phyloP scores from a whole-genome alignment of 1,140 invertebrate genomes.

The Zaprionus africanus region DNA sequence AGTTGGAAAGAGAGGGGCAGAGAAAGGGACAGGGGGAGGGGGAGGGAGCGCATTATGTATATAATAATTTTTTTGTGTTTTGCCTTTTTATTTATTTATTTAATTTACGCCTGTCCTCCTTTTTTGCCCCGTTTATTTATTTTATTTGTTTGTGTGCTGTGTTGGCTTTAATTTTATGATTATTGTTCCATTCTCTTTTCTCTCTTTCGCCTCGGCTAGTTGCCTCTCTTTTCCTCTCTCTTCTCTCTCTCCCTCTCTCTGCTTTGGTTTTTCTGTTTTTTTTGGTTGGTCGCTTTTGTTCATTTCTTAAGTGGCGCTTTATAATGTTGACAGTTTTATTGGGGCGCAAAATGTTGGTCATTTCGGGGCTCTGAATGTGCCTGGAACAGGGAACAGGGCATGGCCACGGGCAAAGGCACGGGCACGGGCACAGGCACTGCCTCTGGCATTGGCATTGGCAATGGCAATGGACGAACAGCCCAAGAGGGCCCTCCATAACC shows the following conservation, averaged over 20 bases:
- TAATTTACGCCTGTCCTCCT: slow-evolving; percentile 48
- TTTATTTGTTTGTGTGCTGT: slow-evolving; percentile 36
- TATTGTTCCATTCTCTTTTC: slow-evolving; percentile 41
- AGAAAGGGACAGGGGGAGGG: background rate
- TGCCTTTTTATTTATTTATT: slow-evolving; percentile 51
- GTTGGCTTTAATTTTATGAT: slow-evolving; percentile 57
- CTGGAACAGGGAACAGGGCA: slow-evolving; percentile 21
- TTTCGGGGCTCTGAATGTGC: slow-evolving; percentile 37
- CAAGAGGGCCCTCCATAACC: no score
- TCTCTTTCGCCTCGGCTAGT: background rate
- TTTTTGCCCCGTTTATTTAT: slow-evolving; percentile 31
- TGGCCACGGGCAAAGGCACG: slow-evolving; percentile 17
- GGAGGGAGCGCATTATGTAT: background rate
- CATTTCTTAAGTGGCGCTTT: slow-evolving; percentile 82
- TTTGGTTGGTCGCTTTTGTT: slow-evolving; percentile 64
- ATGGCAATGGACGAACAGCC: no score
- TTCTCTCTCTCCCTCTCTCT: no score
- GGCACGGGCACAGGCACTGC: background rate
- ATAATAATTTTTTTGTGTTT: slow-evolving; percentile 40
- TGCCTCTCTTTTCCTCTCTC: background rate
- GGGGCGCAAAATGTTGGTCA: slow-evolving; percentile 75
- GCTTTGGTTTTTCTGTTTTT: slow-evolving; percentile 17
- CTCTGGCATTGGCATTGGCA: slow-evolving; percentile 10
- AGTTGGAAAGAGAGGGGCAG: background rate
- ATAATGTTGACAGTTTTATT: slow-evolving; percentile 82